Evolutionary conservation across 2,888 invertebrate genomes (phyloP).

Genomic region (Mechanitis messenoides): DNA sequence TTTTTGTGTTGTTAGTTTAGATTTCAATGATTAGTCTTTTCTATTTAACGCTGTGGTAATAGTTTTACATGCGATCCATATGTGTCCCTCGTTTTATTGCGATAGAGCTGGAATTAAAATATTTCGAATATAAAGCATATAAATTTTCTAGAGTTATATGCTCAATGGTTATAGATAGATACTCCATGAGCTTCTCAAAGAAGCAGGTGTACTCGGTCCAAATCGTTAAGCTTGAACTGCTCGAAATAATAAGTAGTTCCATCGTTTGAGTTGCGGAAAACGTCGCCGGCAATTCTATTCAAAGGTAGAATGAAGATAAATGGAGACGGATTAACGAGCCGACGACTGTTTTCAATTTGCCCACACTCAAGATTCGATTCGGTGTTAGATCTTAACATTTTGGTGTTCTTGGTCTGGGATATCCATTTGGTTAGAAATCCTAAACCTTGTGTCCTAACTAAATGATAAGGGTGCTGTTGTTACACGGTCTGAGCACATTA

Average conservation of each 20-base stretch:
- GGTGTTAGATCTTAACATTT: conserved; percentile 51
- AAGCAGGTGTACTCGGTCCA: conserved; percentile 58
- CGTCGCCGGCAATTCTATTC: conserved; percentile 70
- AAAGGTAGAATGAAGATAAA: conserved; percentile 74
- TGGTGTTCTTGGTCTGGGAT: conserved; percentile 15
- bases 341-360: conserved; percentile 73
- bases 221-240: conserved; percentile 69
- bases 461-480: too few relatives aligned
- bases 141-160: background rate
- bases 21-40: background rate
- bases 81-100: too few relatives aligned
- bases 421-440: background rate
- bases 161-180: background rate
- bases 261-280: conserved; percentile 69
- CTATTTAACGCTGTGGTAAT: background rate
- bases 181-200: background rate
- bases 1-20: background rate
- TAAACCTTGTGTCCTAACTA: too few relatives aligned
- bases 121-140: too few relatives aligned
- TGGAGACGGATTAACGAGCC: conserved; percentile 70
- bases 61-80: too few relatives aligned
- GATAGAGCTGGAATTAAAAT: too few relatives aligned
- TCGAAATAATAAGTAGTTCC: conserved; percentile 73
- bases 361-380: conserved; percentile 57
- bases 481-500: too few relatives aligned